Base-by-base conservation (phyloP, 2,888 invertebrate genomes). In the Ennomos quercinarius region DNA sequence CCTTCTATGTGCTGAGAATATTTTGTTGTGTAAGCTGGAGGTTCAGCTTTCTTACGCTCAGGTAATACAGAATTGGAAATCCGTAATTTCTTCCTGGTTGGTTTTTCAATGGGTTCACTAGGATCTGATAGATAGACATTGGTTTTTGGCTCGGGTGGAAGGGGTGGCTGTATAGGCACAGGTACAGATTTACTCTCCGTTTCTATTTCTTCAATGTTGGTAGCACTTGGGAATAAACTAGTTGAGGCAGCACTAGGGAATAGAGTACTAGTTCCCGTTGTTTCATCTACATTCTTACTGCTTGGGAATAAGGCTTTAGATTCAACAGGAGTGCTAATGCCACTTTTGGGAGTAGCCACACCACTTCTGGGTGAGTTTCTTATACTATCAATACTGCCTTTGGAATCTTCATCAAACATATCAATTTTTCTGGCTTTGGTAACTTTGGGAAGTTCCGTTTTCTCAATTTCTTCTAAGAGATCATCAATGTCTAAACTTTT, bases 1-100 rank as follows among this genome's bases (percentile, higher is more conserved):
- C 88, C 89, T 70, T 93, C 93, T 11, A 92, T 86, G 55, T 81
- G 83, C 43, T 91, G 85, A 0, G 90, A 85, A 73, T 93, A 93
- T 62, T 92, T 91, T 0, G 91, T 93, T 0, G 92, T 93, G 47
- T 93, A 93, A 0, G 78, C 67, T 0, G 87, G 83, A 3, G 78
- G 71, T 64, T 86, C 86, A 0, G 61, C 63, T 44, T 77, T 84
- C 58, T 86, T 89, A 4, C 83, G 74, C 2, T 81, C 86, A 1
- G 87, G 88, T 44, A 92, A 65, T 10, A 93, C 86, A 0, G 91
- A 91, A 45, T 89, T 87, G 0, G 91, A 90, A 61, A 93, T 92
- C 39, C 93, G 80, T 0, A 93, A 77, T 46, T 91, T 92, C 51
- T 91, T 90, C 61, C 85, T 85, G 12, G 51, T 71, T 9, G 78